Conservation (phyloP, 2,797 vertebrate genomes). For the Cetoscarus ocellatus region DNA sequence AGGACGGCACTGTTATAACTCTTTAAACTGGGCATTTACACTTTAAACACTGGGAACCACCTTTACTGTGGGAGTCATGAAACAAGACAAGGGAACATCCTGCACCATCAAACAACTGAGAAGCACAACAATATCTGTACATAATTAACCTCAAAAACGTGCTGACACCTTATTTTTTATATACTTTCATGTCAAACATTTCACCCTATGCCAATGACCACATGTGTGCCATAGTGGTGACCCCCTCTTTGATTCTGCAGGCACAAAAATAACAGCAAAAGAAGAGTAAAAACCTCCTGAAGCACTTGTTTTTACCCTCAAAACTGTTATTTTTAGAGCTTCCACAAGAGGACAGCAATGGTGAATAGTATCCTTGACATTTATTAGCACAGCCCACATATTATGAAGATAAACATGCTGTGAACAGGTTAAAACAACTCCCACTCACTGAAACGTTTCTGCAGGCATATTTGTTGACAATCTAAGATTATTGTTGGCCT, state of each 20-base stretch:
- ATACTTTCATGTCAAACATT: conserved; percentile 18
- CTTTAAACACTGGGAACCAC: conserved; percentile 50
- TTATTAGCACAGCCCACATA: neutral
- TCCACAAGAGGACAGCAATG: conserved; percentile 41
- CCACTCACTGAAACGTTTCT: conserved; percentile 12
- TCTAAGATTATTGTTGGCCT: conserved; percentile 38
- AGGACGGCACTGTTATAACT: conserved; percentile 97
- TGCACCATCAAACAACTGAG: conserved; percentile 28
- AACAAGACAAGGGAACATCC: conserved; percentile 4
- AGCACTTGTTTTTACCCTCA: conserved; percentile 57
- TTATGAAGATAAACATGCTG: neutral
- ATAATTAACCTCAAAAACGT: conserved; percentile 21
- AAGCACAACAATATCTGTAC: conserved; percentile 49
- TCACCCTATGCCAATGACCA: conserved; percentile 51
- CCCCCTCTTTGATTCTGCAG: conserved; percentile 1
- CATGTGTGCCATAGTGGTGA: conserved; percentile 74
- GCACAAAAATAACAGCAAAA: conserved; percentile 1
- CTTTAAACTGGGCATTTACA: conserved; percentile 81
- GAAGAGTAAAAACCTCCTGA: conserved; percentile 36
- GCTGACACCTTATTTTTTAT: conserved; percentile 21
- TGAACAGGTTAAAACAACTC: conserved; percentile 8
- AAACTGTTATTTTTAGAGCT: conserved; percentile 25
- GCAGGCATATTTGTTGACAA: conserved; percentile 56
- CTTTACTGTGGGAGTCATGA: conserved; percentile 3
- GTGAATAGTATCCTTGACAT: neutral